Evolutionary conservation across 2,797 vertebrate species (phyloP).

Genomic region (Onychomys arenicola): DNA sequence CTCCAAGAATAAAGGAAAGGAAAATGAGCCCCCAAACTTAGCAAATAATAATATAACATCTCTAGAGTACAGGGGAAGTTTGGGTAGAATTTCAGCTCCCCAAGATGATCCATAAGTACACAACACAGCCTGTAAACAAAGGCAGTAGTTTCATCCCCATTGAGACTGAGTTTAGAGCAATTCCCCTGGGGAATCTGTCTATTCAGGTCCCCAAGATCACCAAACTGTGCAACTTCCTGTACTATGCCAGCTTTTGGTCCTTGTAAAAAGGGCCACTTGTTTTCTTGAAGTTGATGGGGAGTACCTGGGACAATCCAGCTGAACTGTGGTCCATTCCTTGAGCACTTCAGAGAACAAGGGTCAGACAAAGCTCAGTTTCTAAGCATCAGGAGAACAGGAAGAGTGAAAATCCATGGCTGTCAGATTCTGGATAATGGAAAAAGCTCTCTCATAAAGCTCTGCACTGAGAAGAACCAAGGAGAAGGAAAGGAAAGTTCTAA

Average conservation of each 20-base stretch:
- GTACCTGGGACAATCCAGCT: conserved; percentile 11
- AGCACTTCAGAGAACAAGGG: not conserved
- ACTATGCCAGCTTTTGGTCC: not conserved
- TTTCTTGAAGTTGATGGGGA: conserved; percentile 2
- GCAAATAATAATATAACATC: not conserved
- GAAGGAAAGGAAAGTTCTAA: not conserved
- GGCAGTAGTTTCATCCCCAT: not conserved
- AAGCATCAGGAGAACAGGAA: not conserved
- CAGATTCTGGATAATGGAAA: not conserved
- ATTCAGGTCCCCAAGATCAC: conserved; percentile 35
- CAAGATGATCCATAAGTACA: not conserved
- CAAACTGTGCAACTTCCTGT: not conserved
- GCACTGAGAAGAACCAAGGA: not conserved
- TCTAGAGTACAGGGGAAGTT: not conserved
- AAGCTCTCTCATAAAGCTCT: not conserved
- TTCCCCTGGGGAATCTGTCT: not conserved
- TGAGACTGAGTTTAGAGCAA: not conserved
- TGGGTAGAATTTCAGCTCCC: not conserved
- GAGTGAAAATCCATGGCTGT: not conserved
- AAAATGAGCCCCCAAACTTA: not conserved
- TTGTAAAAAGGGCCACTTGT: not conserved
- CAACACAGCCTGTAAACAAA: not conserved
- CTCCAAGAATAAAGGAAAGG: not conserved
- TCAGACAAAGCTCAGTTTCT: not conserved
- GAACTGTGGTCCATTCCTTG: not conserved